These are phyloP conservation scores for Nothura maculosa DNA, from an alignment of 2,797 vertebrate genomes.

Conservation along the genomic window DNA sequence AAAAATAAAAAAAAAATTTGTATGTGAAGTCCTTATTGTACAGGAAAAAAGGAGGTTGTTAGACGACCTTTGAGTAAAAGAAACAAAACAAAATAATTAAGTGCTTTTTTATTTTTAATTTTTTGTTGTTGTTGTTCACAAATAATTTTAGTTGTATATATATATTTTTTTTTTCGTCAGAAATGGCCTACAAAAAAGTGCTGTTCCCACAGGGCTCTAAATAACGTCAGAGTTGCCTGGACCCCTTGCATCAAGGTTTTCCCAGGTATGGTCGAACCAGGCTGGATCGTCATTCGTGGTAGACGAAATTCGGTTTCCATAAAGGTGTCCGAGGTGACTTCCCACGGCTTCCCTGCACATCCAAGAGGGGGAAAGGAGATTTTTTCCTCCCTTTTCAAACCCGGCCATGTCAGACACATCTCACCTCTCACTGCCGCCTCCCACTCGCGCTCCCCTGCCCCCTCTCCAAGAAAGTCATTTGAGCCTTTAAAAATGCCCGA, in stretches of 20 bases:
- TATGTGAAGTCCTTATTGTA: constrained; percentile 93
- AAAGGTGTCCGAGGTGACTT: constrained; percentile 69
- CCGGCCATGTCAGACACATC: constrained; percentile 3
- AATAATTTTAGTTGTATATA: constrained; percentile 90
- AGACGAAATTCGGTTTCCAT: constrained; percentile 68
- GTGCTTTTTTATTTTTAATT: constrained; percentile 79
- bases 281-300: constrained; percentile 66
- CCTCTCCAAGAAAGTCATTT: constrained; percentile 37
- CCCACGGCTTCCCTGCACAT: constrained; percentile 62
- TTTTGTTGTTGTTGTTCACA: constrained; percentile 83
- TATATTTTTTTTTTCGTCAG: constrained; percentile 88
- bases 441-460: background rate
- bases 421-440: background rate
- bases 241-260: constrained; percentile 83
- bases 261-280: constrained; percentile 79
- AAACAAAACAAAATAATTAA: constrained; percentile 84
- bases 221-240: constrained; percentile 73
- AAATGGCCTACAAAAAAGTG: constrained; percentile 81
- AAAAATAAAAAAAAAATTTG: constrained; percentile 88
- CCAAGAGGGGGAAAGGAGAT: constrained; percentile 64
- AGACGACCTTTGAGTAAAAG: constrained; percentile 89
- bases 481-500: constrained; percentile 26
- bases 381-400: background rate
- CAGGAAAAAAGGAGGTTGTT: constrained; percentile 89
- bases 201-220: constrained; percentile 79